Conservation (phyloP, 2,113 vertebrate species). For the Caloenas nicobarica region DNA sequence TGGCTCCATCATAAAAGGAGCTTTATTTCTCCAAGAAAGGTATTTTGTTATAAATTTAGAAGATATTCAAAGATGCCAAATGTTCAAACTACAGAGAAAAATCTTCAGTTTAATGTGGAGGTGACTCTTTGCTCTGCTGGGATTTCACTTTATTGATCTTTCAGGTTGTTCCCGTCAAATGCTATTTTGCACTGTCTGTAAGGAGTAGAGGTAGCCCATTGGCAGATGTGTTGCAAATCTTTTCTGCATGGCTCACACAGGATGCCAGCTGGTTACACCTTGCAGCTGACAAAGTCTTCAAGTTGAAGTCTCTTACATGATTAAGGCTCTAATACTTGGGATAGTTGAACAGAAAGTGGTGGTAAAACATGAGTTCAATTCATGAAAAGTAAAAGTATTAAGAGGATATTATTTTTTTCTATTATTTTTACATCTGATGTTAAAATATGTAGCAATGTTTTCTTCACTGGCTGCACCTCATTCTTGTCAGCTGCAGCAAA, state of each 20-base stretch:
- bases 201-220: not conserved
- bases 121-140: not conserved
- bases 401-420: accelerated
- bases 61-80: not conserved
- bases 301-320: not conserved
- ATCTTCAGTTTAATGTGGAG: not conserved
- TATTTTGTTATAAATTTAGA: not conserved
- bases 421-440: not conserved
- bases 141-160: not conserved
- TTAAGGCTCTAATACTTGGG: not conserved
- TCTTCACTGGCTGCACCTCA: not conserved
- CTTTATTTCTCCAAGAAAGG: not conserved
- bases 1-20: not conserved
- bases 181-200: not conserved
- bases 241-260: not conserved
- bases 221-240: not conserved
- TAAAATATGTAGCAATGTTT: not conserved
- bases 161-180: not conserved
- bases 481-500: not conserved
- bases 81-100: not conserved
- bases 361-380: accelerated
- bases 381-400: not conserved
- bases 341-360: accelerated
- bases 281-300: not conserved
- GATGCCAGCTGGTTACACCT: not conserved